phyloP scores from a whole-genome alignment of 2,113 vertebrate species.

The Scophthalmus maximus region DNA sequence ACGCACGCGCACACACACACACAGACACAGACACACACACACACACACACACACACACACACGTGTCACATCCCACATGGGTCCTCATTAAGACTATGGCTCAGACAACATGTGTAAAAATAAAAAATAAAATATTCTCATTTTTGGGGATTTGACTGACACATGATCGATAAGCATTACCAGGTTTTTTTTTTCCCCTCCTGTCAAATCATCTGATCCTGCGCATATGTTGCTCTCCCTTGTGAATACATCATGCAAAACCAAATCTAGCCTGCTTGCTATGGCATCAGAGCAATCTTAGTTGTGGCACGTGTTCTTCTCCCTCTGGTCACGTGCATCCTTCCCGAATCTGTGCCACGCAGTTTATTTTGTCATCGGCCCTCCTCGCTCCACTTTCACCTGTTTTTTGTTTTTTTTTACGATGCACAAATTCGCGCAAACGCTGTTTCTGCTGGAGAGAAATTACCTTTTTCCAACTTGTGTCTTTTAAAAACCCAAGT shows the following conservation, averaged over 20 bases:
- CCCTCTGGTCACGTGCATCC: not conserved
- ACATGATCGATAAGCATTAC: not conserved
- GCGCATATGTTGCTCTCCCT: conserved; percentile 5
- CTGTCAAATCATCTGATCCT: not conserved
- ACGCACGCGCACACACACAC: not conserved
- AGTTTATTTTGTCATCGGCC: conserved; percentile 24
- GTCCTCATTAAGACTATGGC: conserved; percentile 40
- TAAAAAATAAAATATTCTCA: too few species aligned
- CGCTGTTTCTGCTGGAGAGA: conserved; percentile 22
- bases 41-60: not conserved
- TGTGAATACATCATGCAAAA: conserved; percentile 1
- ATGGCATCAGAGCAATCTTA: not conserved
- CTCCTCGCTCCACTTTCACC: conserved; percentile 14
- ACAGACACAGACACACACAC: not conserved
- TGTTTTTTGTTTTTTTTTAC: too few species aligned
- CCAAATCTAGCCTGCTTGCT: not conserved
- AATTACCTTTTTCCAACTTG: conserved; percentile 31
- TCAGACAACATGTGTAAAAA: conserved; percentile 33
- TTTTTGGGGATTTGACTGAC: conserved; percentile 10
- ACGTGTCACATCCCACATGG: conserved; percentile 19
- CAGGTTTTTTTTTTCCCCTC: not conserved
- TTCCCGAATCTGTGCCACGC: not conserved
- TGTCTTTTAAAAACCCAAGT: conserved; percentile 26
- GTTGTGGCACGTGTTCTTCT: not conserved
- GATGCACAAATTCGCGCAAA: conserved; percentile 31